These are phyloP conservation scores for Corella eumyota DNA, from an alignment of 23 tunicate genomes.

Conservation along the genomic window DNA sequence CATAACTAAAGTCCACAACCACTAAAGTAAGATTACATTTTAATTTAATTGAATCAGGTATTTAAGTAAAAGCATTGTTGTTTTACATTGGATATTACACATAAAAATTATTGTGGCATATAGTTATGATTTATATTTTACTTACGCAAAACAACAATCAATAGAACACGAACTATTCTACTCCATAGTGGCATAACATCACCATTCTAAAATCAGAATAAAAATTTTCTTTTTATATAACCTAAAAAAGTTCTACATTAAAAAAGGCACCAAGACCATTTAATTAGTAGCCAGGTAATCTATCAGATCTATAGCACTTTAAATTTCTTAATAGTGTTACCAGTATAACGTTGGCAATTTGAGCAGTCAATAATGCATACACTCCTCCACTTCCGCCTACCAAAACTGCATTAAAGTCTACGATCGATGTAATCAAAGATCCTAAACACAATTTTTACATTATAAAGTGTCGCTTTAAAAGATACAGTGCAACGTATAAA, in stretches of 20 bases:
- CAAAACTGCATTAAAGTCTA: conserved; percentile 21
- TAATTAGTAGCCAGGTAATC: background rate
- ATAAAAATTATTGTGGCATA: too few relatives aligned
- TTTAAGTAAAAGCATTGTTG: too few relatives aligned
- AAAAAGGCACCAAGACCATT: background rate
- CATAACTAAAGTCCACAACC: conserved; percentile 35
- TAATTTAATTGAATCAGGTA: too few relatives aligned
- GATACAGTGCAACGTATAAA: background rate
- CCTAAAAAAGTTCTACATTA: background rate
- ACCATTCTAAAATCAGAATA: conserved; percentile 22
- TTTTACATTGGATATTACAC: too few relatives aligned
- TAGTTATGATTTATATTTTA: background rate
- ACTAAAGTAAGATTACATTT: conserved; percentile 15
- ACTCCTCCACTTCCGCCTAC: conserved; percentile 77
- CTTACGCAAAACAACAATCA: conserved; percentile 32
- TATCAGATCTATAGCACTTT: background rate
- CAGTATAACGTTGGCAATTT: conserved; percentile 54
- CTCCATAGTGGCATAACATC: conserved; percentile 34
- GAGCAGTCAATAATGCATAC: conserved; percentile 51
- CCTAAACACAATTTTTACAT: conserved; percentile 10
- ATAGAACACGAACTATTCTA: conserved; percentile 15
- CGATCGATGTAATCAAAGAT: conserved; percentile 38
- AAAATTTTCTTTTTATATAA: background rate
- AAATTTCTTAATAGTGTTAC: too few relatives aligned
- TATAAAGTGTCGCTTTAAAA: too few relatives aligned